Evolutionary conservation across 2,888 invertebrate genomes (phyloP), one percentile per base, ranked within the genome.

Genomic region (Flexamia atlantica): DNA sequence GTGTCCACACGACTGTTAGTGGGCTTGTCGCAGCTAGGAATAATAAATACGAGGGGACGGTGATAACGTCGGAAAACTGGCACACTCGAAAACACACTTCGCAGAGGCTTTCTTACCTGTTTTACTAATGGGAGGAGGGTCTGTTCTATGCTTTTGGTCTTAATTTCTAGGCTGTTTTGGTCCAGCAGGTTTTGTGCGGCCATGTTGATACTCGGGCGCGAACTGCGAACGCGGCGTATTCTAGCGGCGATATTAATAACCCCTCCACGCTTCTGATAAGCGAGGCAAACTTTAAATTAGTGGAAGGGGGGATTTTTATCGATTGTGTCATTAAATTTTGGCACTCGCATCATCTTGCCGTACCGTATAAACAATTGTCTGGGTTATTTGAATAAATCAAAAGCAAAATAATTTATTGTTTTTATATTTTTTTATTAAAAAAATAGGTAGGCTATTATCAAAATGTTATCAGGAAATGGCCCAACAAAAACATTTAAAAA

Each of bases 101-200:
- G 28, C 7, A 2, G 25, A 30, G 76, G 12, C 32, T 79, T 32
- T 30, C 92, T 92, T 95, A 98, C 98, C 97, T 98, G 97, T 91
- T 97, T 97, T 90, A 98, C 96, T 91, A 98, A 94, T 89, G 98
- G 98, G 90, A 97, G 95, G 89, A 98, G 94, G 88, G 97, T 97
- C 92, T 96, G 96, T 92, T 98, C 98, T 92, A 98, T 96, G 91
- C 97, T 97, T 93, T 95, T 96, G 89, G 97, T 97, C 92, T 96
- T 95, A 90, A 98, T 97, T 92, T 97, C 96, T 91, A 96, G 88
- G 87, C 89, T 90, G 86, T 88, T 87, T 85, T 87, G 84, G 83
- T 87, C 86, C 83, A 83, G 50, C 20, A 83, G 80, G 82, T 84
- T 83, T 64, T 28, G 64, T 30, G 83, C 85, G 79, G 86, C 86